phyloP scores from a whole-genome alignment of 2,888 invertebrate genomes.

The Hirtodrosophila cameraria region DNA sequence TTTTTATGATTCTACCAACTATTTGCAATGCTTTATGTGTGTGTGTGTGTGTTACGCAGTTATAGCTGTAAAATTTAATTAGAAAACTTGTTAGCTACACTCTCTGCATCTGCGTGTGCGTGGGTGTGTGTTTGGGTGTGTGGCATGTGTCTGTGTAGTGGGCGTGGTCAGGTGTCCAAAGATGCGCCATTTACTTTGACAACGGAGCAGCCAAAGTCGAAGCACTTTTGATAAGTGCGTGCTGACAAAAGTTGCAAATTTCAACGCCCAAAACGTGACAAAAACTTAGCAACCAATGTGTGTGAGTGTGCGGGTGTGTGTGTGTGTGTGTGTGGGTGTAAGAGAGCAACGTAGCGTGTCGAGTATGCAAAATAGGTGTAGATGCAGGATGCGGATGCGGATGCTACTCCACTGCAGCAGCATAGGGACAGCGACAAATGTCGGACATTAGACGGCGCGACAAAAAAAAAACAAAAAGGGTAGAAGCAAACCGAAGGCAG shows the following conservation, averaged over 20 bases:
- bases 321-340: conserved; percentile 25
- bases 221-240: conserved; percentile 72
- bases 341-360: conserved; percentile 59
- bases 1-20: conserved; percentile 39
- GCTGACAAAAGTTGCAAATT: conserved; percentile 66
- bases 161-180: conserved; percentile 39
- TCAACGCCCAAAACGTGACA: conserved; percentile 65
- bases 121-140: background rate
- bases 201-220: conserved; percentile 53
- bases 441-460: conserved; percentile 57
- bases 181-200: conserved; percentile 64
- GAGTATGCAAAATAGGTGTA: conserved; percentile 64
- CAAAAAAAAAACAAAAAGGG: conserved; percentile 22
- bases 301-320: conserved; percentile 4
- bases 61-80: conserved; percentile 55
- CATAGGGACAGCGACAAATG: conserved; percentile 61
- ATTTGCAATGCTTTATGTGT: background rate
- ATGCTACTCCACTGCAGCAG: conserved; percentile 7
- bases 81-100: conserved; percentile 51
- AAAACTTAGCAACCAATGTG: conserved; percentile 51
- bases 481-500: conserved; percentile 17
- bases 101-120: background rate
- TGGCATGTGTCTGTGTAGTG: background rate
- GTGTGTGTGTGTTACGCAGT: background rate
- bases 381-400: conserved; percentile 9